phyloP scores from a whole-genome alignment of 2,797 vertebrate species.

The Alca torda region DNA sequence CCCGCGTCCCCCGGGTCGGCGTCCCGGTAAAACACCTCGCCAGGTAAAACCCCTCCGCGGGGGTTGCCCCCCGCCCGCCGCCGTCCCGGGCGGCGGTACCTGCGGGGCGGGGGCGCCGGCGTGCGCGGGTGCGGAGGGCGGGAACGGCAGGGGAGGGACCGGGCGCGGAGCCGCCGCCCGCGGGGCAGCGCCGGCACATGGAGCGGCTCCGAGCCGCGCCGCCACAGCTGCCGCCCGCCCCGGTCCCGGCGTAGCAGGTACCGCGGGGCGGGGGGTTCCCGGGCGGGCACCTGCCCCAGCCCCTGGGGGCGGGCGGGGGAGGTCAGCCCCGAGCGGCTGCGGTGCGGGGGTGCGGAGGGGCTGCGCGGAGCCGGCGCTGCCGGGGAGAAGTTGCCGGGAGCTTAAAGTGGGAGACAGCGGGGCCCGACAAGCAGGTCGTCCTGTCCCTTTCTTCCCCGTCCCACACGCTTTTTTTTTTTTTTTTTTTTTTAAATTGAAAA shows the following conservation, averaged over 20 bases:
- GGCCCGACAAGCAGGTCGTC: neutral
- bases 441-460: neutral
- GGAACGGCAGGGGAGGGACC: neutral
- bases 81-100: constrained; percentile 71
- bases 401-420: neutral
- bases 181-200: constrained; percentile 84
- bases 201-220: constrained; percentile 76
- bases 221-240: constrained; percentile 84
- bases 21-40: neutral
- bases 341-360: neutral
- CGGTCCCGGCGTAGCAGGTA: constrained; percentile 90
- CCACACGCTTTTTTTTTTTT: neutral
- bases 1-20: neutral
- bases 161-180: constrained; percentile 75
- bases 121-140: constrained; percentile 76
- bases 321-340: neutral
- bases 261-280: constrained; percentile 51
- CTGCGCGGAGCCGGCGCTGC: neutral
- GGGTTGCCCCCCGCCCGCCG: neutral
- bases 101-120: constrained; percentile 84
- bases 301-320: neutral
- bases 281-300: neutral
- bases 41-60: neutral
- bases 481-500: neutral
- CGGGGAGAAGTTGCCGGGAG: neutral